Conservation (phyloP, 2,888 invertebrate species). For the Drosophila pseudotakahashii region DNA sequence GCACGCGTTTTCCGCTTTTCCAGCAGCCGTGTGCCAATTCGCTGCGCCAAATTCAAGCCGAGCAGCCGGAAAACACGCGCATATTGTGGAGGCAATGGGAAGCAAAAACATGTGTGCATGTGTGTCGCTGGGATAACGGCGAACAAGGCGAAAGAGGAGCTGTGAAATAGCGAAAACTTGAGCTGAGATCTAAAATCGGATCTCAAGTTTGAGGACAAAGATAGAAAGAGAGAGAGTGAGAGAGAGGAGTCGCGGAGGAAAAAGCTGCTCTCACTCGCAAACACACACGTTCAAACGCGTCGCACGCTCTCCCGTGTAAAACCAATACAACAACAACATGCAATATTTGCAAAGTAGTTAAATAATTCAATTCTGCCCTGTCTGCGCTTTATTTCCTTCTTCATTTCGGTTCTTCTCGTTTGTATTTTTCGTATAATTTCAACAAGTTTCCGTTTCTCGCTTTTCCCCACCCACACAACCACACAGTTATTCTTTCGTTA, state of each 20-base stretch:
- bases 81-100: constrained; percentile 64
- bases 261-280: constrained; percentile 19
- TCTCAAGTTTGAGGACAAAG: constrained; percentile 43
- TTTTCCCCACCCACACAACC: constrained; percentile 56
- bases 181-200: constrained; percentile 32
- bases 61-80: constrained; percentile 31
- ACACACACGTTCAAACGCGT: constrained; percentile 6
- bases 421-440: constrained; percentile 65
- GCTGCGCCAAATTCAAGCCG: constrained; percentile 6
- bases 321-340: constrained; percentile 64
- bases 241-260: constrained; percentile 9
- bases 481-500: constrained; percentile 78
- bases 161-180: constrained; percentile 58
- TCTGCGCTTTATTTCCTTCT: constrained; percentile 80
- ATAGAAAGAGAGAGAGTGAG: constrained; percentile 13
- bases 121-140: constrained; percentile 67
- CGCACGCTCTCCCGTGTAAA: constrained; percentile 27
- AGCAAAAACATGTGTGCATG: constrained; percentile 77
- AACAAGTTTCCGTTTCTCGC: constrained; percentile 74
- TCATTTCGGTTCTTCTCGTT: constrained; percentile 46
- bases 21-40: constrained; percentile 17
- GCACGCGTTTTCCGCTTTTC: constrained; percentile 19
- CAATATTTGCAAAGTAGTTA: constrained; percentile 79
- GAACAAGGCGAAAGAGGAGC: constrained; percentile 54
- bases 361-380: constrained; percentile 80